Base-by-base conservation (phyloP, 2,113 vertebrate genomes). In the Chionis minor region DNA sequence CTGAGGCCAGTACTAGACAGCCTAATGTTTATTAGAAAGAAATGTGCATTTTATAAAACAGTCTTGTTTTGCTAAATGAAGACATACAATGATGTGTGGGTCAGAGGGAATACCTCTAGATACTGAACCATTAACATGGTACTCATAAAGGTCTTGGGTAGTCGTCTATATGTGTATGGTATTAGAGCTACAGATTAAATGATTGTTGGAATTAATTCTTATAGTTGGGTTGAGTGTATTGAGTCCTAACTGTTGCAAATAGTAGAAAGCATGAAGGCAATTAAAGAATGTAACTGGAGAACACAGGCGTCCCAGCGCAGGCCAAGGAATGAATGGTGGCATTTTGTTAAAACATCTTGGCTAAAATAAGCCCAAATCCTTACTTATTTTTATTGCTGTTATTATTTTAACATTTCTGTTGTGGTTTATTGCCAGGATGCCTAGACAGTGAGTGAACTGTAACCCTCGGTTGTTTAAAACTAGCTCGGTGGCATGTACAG, bases 351-450 rank as follows among this genome's bases (percentile, higher is more conserved):
- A 89, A 85, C 42, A 19, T 87, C 90, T 94, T 70, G 66, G 58
- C 66, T 94, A 65, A 91, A 97, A 91, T 69, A 70, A 91, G 70
- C 45, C 61, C 33, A 59, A 91, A 87, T 81, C 49, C 49, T 49
- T 86, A 62, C 84, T 93, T 91, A 51, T 91, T 89, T 82, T 88
- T 86, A 85, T 91, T 90, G 52, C 40, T 69, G 33, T 92, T 95
- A 81, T 91, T 94, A 88, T 92, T 96, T 91, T 91, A 97, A 83
- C 94, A 75, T 92, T 96, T 72, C 86, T 96, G 40, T 87, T 91
- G 92, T 62, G 84, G 81, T 95, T 95, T 90, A 85, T 72, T 81
- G 81, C 74, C 62, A 70, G 94, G 55, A 81, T 95, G 89, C 89
- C 78, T 40, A 85, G 94, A 89, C 89, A 89, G 89, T 72, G 90